Evolutionary conservation across 2,888 invertebrate species (phyloP).

Genomic region (Macaria notata): DNA sequence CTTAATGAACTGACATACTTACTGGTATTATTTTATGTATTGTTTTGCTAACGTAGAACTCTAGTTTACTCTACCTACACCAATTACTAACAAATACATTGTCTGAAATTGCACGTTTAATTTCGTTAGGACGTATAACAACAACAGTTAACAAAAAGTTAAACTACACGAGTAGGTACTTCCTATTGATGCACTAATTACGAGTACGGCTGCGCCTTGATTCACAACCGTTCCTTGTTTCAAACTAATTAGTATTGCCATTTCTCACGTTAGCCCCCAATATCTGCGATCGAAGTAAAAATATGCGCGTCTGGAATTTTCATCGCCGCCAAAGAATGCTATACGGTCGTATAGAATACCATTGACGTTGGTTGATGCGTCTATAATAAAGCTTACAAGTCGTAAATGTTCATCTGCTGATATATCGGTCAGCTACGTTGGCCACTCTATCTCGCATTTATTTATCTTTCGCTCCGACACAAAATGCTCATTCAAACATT

Average conservation of each 20-base stretch:
- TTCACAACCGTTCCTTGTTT: conserved; percentile 9
- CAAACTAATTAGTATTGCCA: conserved; percentile 40
- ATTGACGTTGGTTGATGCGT: conserved; percentile 47
- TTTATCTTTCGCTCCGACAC: conserved; percentile 14
- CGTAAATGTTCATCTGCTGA: conserved; percentile 52
- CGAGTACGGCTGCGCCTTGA: conserved; percentile 12
- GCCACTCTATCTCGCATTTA: conserved; percentile 13
- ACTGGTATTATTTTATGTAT: too few relatives aligned
- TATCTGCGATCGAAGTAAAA: conserved; percentile 53
- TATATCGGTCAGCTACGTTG: conserved; percentile 36
- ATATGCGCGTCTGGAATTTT: conserved; percentile 56
- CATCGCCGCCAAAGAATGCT: conserved; percentile 51
- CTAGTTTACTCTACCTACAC: too few relatives aligned
- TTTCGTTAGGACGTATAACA: conserved; percentile 1
- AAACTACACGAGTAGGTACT: conserved; percentile 3
- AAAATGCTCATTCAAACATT: background rate
- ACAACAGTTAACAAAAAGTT: conserved; percentile 7
- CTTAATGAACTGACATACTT: too few relatives aligned
- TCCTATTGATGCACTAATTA: conserved; percentile 10
- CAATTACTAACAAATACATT: background rate
- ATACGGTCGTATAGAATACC: conserved; percentile 46
- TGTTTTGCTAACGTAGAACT: too few relatives aligned
- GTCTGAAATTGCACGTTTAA: background rate
- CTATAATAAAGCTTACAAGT: conserved; percentile 46
- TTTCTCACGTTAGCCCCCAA: conserved; percentile 50